These are phyloP conservation scores for Anas georgica DNA, from an alignment of 2,797 vertebrate species.

Conservation along the genomic window DNA sequence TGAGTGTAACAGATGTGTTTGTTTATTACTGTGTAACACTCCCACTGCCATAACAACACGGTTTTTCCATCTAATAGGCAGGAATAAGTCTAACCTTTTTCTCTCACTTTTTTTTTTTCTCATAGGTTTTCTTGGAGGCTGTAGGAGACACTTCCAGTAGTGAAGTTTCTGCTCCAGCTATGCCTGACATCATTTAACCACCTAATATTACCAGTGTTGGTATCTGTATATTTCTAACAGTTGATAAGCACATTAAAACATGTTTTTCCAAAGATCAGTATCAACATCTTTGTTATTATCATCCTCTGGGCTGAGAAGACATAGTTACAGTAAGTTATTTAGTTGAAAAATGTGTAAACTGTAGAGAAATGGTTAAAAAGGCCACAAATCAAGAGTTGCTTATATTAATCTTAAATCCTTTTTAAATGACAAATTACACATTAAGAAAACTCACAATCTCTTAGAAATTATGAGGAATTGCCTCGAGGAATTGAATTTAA, in stretches of 20 bases:
- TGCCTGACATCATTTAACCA: background rate
- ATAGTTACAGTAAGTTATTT: background rate
- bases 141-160: background rate
- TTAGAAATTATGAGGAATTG: background rate
- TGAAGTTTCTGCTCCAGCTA: background rate
- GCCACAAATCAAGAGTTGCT: background rate
- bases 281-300: background rate
- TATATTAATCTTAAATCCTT: background rate
- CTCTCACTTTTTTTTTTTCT: background rate
- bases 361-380: background rate
- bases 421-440: background rate
- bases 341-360: background rate
- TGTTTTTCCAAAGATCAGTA: background rate
- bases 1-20: background rate
- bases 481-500: background rate
- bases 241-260: background rate
- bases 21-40: background rate
- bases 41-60: background rate
- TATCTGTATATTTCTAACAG: background rate
- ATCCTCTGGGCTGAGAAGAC: background rate
- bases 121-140: background rate
- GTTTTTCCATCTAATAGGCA: background rate
- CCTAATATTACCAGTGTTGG: background rate
- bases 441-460: background rate
- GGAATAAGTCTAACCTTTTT: background rate